phyloP scores from a whole-genome alignment of 2,113 vertebrate species.

The Gymnogyps californianus region DNA sequence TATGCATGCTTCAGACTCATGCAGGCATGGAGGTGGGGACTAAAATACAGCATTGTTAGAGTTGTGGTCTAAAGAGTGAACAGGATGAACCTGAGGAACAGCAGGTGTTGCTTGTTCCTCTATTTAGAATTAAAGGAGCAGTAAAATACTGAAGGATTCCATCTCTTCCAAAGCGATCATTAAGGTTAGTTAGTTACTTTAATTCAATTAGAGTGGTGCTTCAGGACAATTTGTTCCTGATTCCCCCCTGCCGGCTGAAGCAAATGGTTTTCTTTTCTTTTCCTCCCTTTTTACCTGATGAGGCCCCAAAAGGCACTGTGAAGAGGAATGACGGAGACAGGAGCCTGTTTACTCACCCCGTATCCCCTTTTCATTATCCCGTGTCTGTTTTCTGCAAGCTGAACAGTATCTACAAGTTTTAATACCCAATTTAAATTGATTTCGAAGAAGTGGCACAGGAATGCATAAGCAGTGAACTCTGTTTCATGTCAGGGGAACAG shows the following conservation, averaged over 20 bases:
- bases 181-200: constrained; percentile 31
- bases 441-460: not conserved
- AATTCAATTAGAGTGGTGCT: constrained; percentile 1
- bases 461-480: not conserved
- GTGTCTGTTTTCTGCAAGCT: not conserved
- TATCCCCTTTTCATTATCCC: not conserved
- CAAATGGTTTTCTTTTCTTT: not conserved
- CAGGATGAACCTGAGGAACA: not conserved
- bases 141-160: not conserved
- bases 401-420: not conserved
- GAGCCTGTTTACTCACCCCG: not conserved
- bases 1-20: not conserved
- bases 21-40: not conserved
- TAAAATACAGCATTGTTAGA: not conserved
- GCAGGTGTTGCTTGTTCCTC: not conserved
- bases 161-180: not conserved
- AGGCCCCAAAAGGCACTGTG: not conserved
- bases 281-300: not conserved
- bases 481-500: not conserved
- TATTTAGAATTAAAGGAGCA: not conserved
- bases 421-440: not conserved
- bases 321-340: not conserved
- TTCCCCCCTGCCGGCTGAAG: not conserved
- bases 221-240: constrained; percentile 8
- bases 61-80: not conserved